phyloP scores from a whole-genome alignment of 2,888 invertebrate species.

The Hylaea fasciaria region DNA sequence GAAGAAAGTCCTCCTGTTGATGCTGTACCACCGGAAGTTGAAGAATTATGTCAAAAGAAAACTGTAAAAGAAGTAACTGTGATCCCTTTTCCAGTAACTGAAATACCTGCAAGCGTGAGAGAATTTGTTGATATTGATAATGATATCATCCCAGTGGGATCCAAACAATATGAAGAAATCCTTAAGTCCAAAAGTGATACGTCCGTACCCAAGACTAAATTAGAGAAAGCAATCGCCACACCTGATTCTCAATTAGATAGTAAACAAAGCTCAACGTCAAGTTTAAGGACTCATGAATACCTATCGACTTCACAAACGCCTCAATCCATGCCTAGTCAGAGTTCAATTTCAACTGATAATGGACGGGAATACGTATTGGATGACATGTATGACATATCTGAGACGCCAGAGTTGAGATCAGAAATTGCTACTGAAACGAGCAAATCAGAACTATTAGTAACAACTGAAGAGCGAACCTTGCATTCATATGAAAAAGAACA shows the following conservation, averaged over 20 bases:
- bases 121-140: conserved; percentile 78
- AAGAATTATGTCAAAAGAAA: conserved; percentile 71
- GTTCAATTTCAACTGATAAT: conserved; percentile 87
- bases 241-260: conserved; percentile 75
- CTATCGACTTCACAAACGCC: conserved; percentile 86
- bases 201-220: conserved; percentile 79
- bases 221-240: conserved; percentile 70
- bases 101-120: conserved; percentile 78
- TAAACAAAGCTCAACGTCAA: conserved; percentile 86
- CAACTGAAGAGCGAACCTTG: conserved; percentile 85
- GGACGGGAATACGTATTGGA: conserved; percentile 87
- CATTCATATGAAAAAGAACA: conserved; percentile 84
- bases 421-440: conserved; percentile 77
- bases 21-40: conserved; percentile 44
- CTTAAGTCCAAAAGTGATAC: conserved; percentile 81
- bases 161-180: conserved; percentile 80
- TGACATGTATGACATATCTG: conserved; percentile 84
- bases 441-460: conserved; percentile 85
- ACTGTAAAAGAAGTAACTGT: conserved; percentile 63
- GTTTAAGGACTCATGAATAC: conserved; percentile 82
- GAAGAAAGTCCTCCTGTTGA: conserved; percentile 55
- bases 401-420: conserved; percentile 85
- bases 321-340: conserved; percentile 86
- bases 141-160: conserved; percentile 75
- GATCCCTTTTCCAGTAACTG: conserved; percentile 79